Base-by-base conservation (phyloP, 2,113 vertebrate genomes). In the Chionodraco myersi region DNA sequence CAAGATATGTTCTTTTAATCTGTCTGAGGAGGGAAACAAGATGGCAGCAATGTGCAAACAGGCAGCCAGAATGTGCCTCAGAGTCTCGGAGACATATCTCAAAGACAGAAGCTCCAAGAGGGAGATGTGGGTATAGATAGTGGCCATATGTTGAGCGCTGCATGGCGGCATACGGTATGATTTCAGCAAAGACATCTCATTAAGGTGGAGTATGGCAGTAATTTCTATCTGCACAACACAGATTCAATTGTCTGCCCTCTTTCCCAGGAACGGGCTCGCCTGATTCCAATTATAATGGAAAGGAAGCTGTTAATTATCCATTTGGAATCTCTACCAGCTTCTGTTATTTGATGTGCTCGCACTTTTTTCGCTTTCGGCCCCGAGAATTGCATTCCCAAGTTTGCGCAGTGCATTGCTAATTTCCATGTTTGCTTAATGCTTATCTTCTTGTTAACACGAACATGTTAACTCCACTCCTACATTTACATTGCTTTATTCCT, bases 161-260 rank as follows among this genome's bases (percentile, higher is more conserved):
- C 80, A 72, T 83, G 89, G 82, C 77, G 89, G 89, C 90, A 79
- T 76, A 75, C 88, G 90, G 66, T 86, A 81, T 76, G 83, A 87
- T 90, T 92, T 84, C 54, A 79, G 90, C 72, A 86, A 88, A 75
- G 86, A 85, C 72, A 66, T 92, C 90, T 92, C 92, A 95, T 95
- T 94, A 91, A 93, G 88, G 87, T 79, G 81, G 87, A 91, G 86
- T 91, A 93, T 88, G 80, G 75, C 76, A 48, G 62, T 73, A 69
- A 89, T 94, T 92, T 91, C 79, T 85, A 82, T 92, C 88, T 82
- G 84, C 83, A 86, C 85, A 90, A 83, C 73, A 66, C 80, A 79
- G 89, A 94, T 94, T 94, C 68, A 92, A 94, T 94, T 93, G 93
- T 90, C 89, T 94, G 88, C 86, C 76, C 82, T 87, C 87, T 90